Percentiles rank a stretch among this genome's conserved stretches.
These are phyloP conservation scores for Galerucella pusilla DNA, from an alignment of 2,888 invertebrate species.

Conservation along the genomic window DNA sequence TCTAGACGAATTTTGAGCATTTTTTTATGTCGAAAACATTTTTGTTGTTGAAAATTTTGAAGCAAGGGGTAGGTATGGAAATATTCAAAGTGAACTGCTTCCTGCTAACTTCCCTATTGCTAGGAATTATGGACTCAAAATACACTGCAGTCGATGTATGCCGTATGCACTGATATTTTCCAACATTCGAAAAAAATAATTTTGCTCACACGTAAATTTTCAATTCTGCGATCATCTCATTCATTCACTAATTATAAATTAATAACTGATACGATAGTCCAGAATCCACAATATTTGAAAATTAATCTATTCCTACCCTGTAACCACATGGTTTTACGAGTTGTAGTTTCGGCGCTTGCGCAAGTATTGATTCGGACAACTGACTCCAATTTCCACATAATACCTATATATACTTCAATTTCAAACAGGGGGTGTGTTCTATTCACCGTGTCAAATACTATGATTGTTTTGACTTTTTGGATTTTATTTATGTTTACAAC, in stretches of 20 bases:
- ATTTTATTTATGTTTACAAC: neutral
- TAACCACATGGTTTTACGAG: constrained; percentile 42
- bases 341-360: constrained; percentile 50
- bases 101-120: no score
- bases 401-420: constrained; percentile 14
- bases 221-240: no score
- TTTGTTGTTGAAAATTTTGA: no score
- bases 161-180: no score
- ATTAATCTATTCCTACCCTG: constrained; percentile 15
- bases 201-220: no score
- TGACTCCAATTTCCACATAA: constrained; percentile 47
- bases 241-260: neutral
- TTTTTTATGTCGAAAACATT: no score
- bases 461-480: neutral
- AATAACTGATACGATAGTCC: neutral
- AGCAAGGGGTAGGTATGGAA: no score
- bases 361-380: constrained; percentile 55
- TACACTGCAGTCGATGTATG: no score
- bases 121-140: no score
- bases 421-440: constrained; percentile 37
- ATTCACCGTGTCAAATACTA: constrained; percentile 19
- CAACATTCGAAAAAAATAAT: no score
- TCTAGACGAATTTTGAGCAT: no score
- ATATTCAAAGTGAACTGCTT: neutral
- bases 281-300: neutral